Percentiles rank a stretch among this genome's conserved stretches.
Evolutionary conservation across 1,140 invertebrate species (phyloP).

Genomic region (Berghia stephanieae): DNA sequence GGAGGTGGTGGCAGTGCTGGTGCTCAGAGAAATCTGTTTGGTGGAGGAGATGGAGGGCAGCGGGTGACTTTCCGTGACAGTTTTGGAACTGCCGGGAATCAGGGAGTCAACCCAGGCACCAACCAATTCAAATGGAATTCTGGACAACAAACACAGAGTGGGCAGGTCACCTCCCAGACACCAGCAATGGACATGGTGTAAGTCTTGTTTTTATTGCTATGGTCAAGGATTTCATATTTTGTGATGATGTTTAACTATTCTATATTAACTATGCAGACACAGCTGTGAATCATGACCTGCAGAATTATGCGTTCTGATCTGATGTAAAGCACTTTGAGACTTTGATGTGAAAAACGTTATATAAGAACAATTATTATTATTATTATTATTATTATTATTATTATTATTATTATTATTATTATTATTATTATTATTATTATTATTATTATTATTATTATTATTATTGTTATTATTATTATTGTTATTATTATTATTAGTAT

Average conservation of each 20-base stretch:
- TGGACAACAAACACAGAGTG: background rate
- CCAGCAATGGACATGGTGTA: slow-evolving; percentile 35
- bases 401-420: no score
- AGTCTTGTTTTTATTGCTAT: background rate
- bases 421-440: no score
- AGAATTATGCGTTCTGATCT: no score
- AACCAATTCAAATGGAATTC: slow-evolving; percentile 45
- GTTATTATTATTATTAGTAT: no score
- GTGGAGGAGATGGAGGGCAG: slow-evolving; percentile 27
- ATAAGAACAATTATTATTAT: no score
- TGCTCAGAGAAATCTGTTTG: slow-evolving; percentile 25
- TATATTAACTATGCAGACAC: no score
- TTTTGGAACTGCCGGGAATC: slow-evolving; percentile 24
- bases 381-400: no score
- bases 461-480: background rate
- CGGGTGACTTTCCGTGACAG: slow-evolving; percentile 39
- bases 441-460: background rate
- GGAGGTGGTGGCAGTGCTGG: no score
- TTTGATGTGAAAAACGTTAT: no score
- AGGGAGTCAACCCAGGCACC: background rate
- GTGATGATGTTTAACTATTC: no score
- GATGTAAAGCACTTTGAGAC: no score
- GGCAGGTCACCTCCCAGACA: slow-evolving; percentile 20
- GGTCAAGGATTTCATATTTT: background rate
- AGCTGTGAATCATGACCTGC: no score